A percentile compares a stretch with the other conserved stretches of the same genome.
phyloP scores from a whole-genome alignment of 1,140 invertebrate genomes.

The Heliconius hermathena region DNA sequence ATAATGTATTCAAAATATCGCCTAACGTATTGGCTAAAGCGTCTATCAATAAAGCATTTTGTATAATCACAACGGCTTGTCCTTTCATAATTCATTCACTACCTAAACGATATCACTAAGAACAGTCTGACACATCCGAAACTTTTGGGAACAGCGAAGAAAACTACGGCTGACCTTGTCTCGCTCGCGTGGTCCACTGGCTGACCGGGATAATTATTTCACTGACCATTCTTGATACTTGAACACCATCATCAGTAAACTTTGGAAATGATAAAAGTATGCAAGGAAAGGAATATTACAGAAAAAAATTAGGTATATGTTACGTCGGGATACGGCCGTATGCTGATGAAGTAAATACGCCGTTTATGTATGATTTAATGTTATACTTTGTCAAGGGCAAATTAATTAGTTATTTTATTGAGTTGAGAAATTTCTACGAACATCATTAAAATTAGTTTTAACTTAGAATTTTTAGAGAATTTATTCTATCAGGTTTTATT shows the following conservation, averaged over 20 bases:
- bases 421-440: too few relatives aligned
- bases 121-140: constrained; percentile 79
- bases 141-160: constrained; percentile 76
- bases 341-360: constrained; percentile 9
- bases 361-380: neutral
- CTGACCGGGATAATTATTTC: constrained; percentile 67
- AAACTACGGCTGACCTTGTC: constrained; percentile 76
- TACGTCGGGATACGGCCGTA: constrained; percentile 2
- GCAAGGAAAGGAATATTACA: constrained; percentile 6
- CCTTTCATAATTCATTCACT: constrained; percentile 71
- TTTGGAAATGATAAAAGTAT: constrained; percentile 27
- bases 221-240: constrained; percentile 47
- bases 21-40: constrained; percentile 76
- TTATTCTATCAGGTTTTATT: too few relatives aligned
- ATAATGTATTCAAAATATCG: constrained; percentile 75
- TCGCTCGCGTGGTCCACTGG: constrained; percentile 64
- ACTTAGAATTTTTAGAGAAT: too few relatives aligned
- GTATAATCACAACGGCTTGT: constrained; percentile 76
- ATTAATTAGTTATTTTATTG: too few relatives aligned
- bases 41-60: constrained; percentile 76
- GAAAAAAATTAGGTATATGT: constrained; percentile 17
- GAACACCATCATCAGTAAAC: constrained; percentile 44
- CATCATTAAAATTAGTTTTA: too few relatives aligned
- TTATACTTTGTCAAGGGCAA: too few relatives aligned
- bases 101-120: constrained; percentile 76